Conservation (phyloP, 2,113 vertebrate genomes). For the Panthera leo region DNA sequence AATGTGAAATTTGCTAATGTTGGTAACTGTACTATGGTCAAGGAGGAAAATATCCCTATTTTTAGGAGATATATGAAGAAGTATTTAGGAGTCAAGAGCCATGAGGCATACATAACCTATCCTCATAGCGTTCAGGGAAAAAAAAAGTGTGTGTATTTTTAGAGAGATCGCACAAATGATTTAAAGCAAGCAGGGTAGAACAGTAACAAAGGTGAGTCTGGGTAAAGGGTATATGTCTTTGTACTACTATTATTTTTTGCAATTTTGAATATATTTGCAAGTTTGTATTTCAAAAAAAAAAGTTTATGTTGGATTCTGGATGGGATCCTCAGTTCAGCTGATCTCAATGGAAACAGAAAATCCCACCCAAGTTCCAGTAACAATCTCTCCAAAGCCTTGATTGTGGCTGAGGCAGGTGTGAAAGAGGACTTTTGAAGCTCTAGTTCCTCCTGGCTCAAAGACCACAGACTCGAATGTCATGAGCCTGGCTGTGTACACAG, state of each 20-base stretch:
- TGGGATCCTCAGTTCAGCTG: background rate
- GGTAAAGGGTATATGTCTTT: background rate
- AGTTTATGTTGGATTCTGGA: background rate
- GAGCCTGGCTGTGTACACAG: background rate
- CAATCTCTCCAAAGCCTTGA: background rate
- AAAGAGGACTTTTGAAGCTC: background rate
- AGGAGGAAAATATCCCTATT: background rate
- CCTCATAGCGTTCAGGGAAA: background rate
- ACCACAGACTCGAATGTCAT: fast-evolving
- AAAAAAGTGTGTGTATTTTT: background rate
- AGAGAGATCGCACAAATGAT: background rate
- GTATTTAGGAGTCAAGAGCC: background rate
- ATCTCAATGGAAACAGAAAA: background rate
- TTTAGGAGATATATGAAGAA: background rate
- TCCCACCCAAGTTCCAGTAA: background rate
- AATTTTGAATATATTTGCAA: background rate
- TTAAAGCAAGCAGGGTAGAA: background rate
- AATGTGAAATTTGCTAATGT: background rate
- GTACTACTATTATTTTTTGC: background rate
- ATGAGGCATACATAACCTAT: background rate
- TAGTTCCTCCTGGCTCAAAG: background rate
- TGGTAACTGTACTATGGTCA: background rate
- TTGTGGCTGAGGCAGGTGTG: background rate
- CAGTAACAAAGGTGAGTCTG: background rate
- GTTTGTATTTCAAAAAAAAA: background rate